A percentile compares a stretch with the other conserved stretches of the same genome.
phyloP scores from a whole-genome alignment of 2,888 invertebrate species.

The Drosophila ochracea region DNA sequence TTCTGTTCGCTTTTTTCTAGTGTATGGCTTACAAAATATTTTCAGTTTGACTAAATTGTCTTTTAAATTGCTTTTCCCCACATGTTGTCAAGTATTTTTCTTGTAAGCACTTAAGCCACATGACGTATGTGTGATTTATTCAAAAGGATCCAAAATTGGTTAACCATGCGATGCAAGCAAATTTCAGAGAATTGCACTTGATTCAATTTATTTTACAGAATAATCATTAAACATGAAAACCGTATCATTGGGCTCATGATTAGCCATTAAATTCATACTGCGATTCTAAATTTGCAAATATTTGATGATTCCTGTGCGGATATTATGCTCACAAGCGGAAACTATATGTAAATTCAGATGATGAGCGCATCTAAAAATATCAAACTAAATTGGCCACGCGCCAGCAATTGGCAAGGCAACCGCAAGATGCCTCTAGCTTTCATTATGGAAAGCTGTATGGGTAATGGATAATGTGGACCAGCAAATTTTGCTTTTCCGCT shows the following conservation, averaged over 20 bases:
- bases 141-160: constrained; percentile 37
- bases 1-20: neutral
- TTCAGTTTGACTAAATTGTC: constrained; percentile 45
- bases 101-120: constrained; percentile 15
- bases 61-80: constrained; percentile 62
- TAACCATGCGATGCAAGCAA: constrained; percentile 33
- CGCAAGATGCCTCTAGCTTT: constrained; percentile 15
- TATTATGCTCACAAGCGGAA: neutral
- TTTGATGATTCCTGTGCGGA: neutral
- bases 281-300: constrained; percentile 24
- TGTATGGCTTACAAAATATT: constrained; percentile 44
- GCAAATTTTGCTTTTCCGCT: constrained; percentile 22
- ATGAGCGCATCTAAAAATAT: constrained; percentile 23
- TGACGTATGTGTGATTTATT: constrained; percentile 48
- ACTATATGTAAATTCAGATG: constrained; percentile 6
- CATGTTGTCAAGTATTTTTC: constrained; percentile 41
- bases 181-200: constrained; percentile 35
- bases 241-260: constrained; percentile 17
- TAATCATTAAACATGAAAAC: constrained; percentile 5
- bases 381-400: constrained; percentile 19
- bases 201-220: constrained; percentile 1
- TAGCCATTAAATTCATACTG: constrained; percentile 14
- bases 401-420: constrained; percentile 66
- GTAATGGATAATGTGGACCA: constrained; percentile 1
- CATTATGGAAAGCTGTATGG: too few species aligned